phyloP scores from a whole-genome alignment of 2,888 invertebrate genomes.

The Chelonus formosanus region DNA sequence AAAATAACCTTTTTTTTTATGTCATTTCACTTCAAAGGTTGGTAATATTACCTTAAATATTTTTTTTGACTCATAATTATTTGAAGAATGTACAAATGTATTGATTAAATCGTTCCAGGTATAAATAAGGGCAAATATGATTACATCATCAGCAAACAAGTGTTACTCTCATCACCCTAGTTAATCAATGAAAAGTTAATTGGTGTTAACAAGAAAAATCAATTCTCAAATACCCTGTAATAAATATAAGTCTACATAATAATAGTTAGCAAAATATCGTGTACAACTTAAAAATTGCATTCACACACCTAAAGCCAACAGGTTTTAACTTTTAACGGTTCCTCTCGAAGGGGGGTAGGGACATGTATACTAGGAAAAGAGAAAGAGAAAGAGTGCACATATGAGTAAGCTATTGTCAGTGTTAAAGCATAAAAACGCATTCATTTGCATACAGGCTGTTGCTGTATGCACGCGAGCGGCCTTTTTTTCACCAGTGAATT shows the following conservation, averaged over 20 bases:
- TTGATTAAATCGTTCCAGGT: no score
- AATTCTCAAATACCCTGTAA: constrained; percentile 1
- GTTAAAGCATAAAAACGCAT: constrained; percentile 52
- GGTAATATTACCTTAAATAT: no score
- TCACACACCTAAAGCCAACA: constrained; percentile 48
- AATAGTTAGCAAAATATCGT: constrained; percentile 37
- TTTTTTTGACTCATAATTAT: no score
- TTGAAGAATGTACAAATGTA: no score
- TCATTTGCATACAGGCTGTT: constrained; percentile 63
- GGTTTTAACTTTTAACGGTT: constrained; percentile 64
- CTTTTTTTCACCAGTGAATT: constrained; percentile 34
- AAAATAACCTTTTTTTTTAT: no score
- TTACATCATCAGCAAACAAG: background rate
- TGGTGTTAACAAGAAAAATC: background rate
- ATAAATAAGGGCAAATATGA: background rate
- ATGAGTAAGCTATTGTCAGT: constrained; percentile 28
- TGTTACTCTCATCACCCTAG: constrained; percentile 1
- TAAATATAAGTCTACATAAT: background rate
- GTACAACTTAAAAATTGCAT: constrained; percentile 45
- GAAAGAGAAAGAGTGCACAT: constrained; percentile 26
- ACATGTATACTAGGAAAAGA: constrained; percentile 27
- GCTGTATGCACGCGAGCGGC: constrained; percentile 47
- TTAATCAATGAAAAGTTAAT: constrained; percentile 6
- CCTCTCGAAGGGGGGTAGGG: constrained; percentile 48
- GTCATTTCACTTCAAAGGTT: no score